A percentile compares a stretch with the other conserved stretches of the same genome.
These are phyloP conservation scores for Callitettix versicolor DNA, from an alignment of 1,140 invertebrate genomes.

Conservation along the genomic window DNA sequence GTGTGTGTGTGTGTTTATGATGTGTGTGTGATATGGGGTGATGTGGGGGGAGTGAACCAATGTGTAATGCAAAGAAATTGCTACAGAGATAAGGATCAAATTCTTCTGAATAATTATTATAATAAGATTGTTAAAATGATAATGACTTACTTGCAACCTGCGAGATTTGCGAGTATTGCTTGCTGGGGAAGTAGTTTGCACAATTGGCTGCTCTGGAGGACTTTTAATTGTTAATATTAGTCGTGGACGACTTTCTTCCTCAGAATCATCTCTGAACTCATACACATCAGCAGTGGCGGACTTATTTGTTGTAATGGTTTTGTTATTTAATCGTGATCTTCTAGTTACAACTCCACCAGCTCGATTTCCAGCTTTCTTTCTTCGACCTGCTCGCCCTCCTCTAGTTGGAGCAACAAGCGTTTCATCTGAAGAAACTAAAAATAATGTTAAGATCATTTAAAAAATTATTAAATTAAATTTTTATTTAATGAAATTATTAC, in stretches of 20 bases:
- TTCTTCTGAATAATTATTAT: no score
- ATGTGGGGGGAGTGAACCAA: no score
- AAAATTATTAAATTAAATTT: not conserved
- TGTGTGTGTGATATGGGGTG: no score
- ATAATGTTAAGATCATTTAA: not conserved
- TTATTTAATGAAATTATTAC: not conserved
- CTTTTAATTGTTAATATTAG: conserved; percentile 72
- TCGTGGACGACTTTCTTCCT: conserved; percentile 58
- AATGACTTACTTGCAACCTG: conserved; percentile 41
- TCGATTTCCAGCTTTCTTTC: conserved; percentile 30
- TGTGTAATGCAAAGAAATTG: no score
- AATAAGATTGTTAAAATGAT: no score
- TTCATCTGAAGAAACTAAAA: not conserved
- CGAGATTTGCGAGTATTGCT: conserved; percentile 65
- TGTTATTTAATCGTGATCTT: conserved; percentile 29
- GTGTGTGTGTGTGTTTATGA: no score
- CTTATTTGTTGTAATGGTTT: conserved; percentile 20
- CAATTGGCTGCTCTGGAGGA: conserved; percentile 32
- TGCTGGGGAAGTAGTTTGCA: conserved; percentile 31
- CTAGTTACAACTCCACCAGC: conserved; percentile 37
- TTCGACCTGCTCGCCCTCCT: conserved; percentile 24
- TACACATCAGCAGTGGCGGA: conserved; percentile 57
- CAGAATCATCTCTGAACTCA: conserved; percentile 73
- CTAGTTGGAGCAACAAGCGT: conserved; percentile 5
- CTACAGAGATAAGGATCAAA: no score